Evolutionary conservation across 2,888 invertebrate species (phyloP).

Genomic region (Folsomia manolachei): DNA sequence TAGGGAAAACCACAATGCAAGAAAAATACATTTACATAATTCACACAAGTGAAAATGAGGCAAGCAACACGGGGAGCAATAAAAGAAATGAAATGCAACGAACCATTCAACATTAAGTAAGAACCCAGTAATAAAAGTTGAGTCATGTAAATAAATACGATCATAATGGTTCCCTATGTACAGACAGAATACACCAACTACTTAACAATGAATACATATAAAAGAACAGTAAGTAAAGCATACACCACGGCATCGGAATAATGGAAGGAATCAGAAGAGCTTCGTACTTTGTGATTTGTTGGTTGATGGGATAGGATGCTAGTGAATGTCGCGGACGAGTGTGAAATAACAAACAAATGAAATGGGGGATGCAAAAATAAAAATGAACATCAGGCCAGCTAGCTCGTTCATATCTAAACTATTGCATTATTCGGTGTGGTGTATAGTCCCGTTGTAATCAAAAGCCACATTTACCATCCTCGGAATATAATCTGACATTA

Average conservation of each 20-base stretch:
- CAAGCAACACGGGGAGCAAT: not conserved
- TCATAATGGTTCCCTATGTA: not conserved
- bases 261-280: not conserved
- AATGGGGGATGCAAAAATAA: not conserved
- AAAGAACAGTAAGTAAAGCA: not conserved
- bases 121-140: not conserved
- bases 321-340: conserved; percentile 6
- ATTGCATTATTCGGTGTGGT: too few relatives aligned
- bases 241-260: too few relatives aligned
- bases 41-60: not conserved
- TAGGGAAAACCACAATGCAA: too few relatives aligned
- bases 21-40: not conserved
- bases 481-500: conserved; percentile 49
- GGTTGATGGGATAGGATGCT: not conserved
- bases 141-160: conserved; percentile 8
- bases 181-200: not conserved
- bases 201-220: not conserved
- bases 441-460: too few relatives aligned
- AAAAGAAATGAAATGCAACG: not conserved
- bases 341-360: conserved; percentile 21
- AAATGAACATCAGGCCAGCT: conserved; percentile 3
- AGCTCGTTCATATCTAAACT: too few relatives aligned
- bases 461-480: conserved; percentile 24
- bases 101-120: not conserved
- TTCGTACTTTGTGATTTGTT: not conserved